A percentile compares a stretch with the other conserved stretches of the same genome.
These are phyloP conservation scores for Cactoblastis cactorum DNA, from an alignment of 2,888 invertebrate species.

Conservation along the genomic window DNA sequence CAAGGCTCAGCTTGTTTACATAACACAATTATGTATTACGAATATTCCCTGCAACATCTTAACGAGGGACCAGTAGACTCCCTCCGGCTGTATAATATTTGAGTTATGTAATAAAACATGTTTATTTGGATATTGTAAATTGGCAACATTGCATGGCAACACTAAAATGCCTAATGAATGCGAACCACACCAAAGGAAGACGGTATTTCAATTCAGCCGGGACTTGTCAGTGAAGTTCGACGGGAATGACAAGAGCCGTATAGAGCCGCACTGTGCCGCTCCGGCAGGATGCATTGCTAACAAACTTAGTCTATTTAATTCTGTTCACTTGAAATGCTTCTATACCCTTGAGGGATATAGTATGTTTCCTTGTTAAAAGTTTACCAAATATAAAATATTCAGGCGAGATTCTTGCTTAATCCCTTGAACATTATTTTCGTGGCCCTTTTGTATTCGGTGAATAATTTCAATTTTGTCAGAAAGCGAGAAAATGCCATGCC, in stretches of 20 bases:
- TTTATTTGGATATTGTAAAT: constrained; percentile 30
- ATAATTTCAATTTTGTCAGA: constrained; percentile 47
- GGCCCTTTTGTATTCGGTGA: constrained; percentile 37
- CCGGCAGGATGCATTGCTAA: constrained; percentile 30
- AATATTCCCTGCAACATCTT: constrained; percentile 13
- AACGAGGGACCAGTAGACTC: constrained; percentile 13
- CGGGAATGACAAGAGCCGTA: constrained; percentile 45
- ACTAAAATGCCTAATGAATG: constrained; percentile 39
- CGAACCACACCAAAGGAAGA: constrained; percentile 37
- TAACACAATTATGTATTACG: constrained; percentile 13
- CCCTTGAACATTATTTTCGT: constrained; percentile 18
- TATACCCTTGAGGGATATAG: constrained; percentile 14
- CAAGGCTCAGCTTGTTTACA: constrained; percentile 9
- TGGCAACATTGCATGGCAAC: constrained; percentile 22
- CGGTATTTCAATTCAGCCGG: constrained; percentile 32
- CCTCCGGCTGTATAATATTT: constrained; percentile 25
- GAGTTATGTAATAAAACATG: constrained; percentile 29
- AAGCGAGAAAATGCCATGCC: constrained; percentile 43
- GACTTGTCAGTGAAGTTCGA: constrained; percentile 53
- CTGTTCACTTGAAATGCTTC: constrained; percentile 8
- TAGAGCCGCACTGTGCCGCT: constrained; percentile 23
- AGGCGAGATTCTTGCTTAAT: not conserved
- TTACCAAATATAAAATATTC: constrained; percentile 13
- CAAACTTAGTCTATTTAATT: constrained; percentile 17
- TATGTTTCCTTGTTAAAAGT: constrained; percentile 9